Percentiles rank a stretch among this genome's conserved stretches.
These are phyloP conservation scores for Dasysyrphus tricinctus DNA, from an alignment of 2,888 invertebrate species.

Conservation along the genomic window DNA sequence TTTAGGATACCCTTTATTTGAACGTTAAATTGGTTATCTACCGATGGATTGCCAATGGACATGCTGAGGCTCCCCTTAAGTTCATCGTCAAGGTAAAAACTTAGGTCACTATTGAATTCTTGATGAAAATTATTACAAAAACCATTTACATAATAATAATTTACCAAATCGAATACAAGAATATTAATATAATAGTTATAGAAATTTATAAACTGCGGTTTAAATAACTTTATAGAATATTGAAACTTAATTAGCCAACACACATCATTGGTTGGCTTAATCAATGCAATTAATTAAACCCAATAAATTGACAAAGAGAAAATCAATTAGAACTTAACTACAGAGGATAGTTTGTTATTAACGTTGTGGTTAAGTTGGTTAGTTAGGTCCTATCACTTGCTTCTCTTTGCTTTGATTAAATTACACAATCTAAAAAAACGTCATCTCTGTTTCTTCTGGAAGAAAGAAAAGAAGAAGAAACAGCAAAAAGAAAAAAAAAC, in stretches of 20 bases:
- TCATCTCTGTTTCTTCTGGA: constrained; percentile 3
- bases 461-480: too few species aligned
- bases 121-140: too few species aligned
- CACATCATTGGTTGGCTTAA: constrained; percentile 15
- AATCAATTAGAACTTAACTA: constrained; percentile 28
- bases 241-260: constrained; percentile 47
- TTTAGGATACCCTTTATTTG: too few species aligned
- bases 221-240: constrained; percentile 28
- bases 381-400: background rate
- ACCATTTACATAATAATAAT: too few species aligned
- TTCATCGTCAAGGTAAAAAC: too few species aligned
- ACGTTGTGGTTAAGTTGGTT: constrained; percentile 3
- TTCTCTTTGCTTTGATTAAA: too few species aligned
- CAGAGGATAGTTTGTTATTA: background rate
- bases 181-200: background rate
- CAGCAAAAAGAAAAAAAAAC: background rate
- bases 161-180: too few species aligned
- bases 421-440: constrained; percentile 5
- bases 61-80: too few species aligned
- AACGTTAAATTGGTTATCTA: too few species aligned
- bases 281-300: constrained; percentile 48
- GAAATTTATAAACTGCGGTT: background rate
- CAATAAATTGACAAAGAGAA: constrained; percentile 6
- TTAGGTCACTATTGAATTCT: too few species aligned
- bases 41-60: too few species aligned